A percentile compares a stretch with the other conserved stretches of the same genome.
Evolutionary conservation across 2,797 vertebrate genomes (phyloP).

Genomic region (Falco berigora): DNA sequence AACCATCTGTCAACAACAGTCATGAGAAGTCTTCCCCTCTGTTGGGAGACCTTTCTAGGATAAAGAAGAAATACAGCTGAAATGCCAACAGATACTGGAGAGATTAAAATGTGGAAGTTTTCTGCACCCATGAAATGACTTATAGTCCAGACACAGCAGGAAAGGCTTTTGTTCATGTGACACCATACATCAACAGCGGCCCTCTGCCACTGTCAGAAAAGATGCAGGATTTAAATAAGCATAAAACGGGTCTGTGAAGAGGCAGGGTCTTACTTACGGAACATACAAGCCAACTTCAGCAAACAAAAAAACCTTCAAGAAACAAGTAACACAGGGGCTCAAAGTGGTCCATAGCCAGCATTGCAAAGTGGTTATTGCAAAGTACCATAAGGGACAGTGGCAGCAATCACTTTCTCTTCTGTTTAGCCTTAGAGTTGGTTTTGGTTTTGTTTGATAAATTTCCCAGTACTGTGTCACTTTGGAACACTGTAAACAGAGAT

Average conservation of each 20-base stretch:
- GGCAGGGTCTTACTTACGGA: neutral
- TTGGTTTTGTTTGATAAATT: neutral
- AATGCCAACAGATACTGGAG: neutral
- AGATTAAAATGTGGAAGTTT: neutral
- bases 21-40: neutral
- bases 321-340: neutral
- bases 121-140: neutral
- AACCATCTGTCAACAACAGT: neutral
- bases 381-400: neutral
- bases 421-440: neutral
- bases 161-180: neutral
- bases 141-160: neutral
- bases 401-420: neutral
- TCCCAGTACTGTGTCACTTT: neutral
- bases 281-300: neutral
- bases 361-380: neutral
- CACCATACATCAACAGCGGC: fast-evolving
- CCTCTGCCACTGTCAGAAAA: neutral
- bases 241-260: neutral
- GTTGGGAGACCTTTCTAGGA: neutral
- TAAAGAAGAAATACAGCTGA: neutral
- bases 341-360: neutral
- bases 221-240: neutral
- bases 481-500: neutral
- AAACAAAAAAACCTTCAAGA: neutral